Evolutionary conservation across 2,797 vertebrate genomes (phyloP).

Genomic region (Muscicapa comitata): DNA sequence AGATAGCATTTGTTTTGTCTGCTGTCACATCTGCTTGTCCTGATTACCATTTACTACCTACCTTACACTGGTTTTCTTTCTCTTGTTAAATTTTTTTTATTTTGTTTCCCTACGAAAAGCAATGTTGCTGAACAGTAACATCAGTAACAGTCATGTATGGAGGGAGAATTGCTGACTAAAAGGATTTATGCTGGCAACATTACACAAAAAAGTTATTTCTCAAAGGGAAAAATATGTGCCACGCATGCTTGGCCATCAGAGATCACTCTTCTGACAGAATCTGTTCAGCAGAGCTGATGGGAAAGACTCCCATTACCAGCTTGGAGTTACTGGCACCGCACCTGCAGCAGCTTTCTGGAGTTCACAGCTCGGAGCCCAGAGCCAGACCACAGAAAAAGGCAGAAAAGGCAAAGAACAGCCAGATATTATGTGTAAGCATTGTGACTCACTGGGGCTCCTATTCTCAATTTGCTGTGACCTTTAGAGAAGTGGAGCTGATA

Average conservation of each 20-base stretch:
- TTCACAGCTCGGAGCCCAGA: not conserved
- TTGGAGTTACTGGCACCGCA: not conserved
- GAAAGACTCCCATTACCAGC: not conserved
- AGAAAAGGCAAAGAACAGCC: constrained; percentile 2
- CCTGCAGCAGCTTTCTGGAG: constrained; percentile 17
- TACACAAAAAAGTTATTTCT: not conserved
- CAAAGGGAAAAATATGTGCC: not conserved
- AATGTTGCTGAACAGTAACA: not conserved
- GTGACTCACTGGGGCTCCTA: constrained; percentile 36
- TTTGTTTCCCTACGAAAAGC: not conserved
- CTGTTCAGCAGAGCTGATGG: not conserved
- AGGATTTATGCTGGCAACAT: not conserved
- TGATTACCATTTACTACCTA: not conserved
- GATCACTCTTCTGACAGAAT: not conserved
- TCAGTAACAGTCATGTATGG: not conserved
- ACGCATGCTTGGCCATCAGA: not conserved
- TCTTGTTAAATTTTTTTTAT: not conserved
- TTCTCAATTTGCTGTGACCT: constrained; percentile 47
- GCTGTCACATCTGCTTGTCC: not conserved
- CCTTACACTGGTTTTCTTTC: not conserved
- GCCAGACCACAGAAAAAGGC: not conserved
- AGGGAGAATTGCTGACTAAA: not conserved
- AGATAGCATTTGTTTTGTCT: not conserved
- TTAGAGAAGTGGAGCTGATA: not conserved
- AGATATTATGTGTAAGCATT: not conserved